These are phyloP conservation scores for Avahi laniger DNA, from an alignment of 2,797 vertebrate genomes.

Conservation along the genomic window DNA sequence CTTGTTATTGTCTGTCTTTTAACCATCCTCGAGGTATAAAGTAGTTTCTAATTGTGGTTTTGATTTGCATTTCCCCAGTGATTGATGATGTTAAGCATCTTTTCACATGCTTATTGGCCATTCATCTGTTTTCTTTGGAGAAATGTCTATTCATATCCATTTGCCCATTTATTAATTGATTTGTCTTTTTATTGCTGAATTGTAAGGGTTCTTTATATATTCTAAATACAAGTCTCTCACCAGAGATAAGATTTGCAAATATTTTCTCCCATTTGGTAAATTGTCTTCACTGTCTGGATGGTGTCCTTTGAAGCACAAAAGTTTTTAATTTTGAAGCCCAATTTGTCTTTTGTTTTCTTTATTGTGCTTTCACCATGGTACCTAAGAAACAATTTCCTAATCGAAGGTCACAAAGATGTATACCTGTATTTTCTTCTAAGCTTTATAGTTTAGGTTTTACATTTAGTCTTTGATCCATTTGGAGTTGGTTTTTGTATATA, in stretches of 20 bases:
- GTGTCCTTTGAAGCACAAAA: not conserved
- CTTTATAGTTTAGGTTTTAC: not conserved
- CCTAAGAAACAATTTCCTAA: not conserved
- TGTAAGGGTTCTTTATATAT: not conserved
- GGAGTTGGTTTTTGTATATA: not conserved
- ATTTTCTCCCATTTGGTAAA: not conserved
- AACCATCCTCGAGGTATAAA: not conserved
- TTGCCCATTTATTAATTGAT: not conserved
- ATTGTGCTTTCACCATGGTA: not conserved
- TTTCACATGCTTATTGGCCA: not conserved
- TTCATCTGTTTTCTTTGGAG: not conserved
- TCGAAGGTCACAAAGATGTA: not conserved
- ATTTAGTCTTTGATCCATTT: not conserved
- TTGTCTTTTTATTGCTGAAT: not conserved
- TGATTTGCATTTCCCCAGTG: not conserved
- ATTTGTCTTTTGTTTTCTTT: not conserved
- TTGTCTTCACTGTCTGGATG: not conserved
- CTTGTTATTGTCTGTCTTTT: not conserved
- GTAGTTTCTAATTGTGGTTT: not conserved
- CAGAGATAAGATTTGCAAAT: not conserved
- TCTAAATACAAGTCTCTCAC: not conserved
- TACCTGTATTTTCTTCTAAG: not conserved
- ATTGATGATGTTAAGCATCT: not conserved
- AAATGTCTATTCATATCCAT: constrained; percentile 1
- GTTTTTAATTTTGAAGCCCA: not conserved